These are phyloP conservation scores for Grantiella picta DNA, from an alignment of 2,113 vertebrate species.

Conservation along the genomic window DNA sequence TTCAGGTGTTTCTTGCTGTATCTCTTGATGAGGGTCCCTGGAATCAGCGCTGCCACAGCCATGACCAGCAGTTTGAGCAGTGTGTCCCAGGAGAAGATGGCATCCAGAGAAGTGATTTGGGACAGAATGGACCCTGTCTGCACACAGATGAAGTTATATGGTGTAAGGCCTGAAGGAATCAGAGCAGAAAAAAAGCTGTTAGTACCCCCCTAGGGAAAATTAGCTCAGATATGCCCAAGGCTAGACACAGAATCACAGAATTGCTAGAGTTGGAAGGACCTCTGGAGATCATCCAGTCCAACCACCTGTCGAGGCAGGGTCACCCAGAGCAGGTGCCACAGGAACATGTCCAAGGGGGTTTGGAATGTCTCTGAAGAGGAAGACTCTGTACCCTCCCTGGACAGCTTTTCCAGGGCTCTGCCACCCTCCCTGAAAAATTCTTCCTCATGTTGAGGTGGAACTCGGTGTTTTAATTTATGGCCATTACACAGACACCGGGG, in stretches of 20 bases:
- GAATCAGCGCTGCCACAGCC: constrained; percentile 86
- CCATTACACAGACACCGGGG: background rate
- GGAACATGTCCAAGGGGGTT: background rate
- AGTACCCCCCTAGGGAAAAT: background rate
- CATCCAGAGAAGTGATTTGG: constrained; percentile 88
- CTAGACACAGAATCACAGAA: background rate
- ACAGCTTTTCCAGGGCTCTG: background rate
- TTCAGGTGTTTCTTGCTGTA: constrained; percentile 78
- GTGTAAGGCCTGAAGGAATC: constrained; percentile 82
- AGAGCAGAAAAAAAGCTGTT: background rate
- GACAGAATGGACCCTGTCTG: constrained; percentile 95
- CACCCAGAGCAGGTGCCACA: background rate
- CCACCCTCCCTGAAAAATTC: background rate
- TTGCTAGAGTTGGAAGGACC: background rate
- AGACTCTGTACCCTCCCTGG: background rate
- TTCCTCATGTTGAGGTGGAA: background rate
- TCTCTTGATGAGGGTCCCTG: constrained; percentile 85
- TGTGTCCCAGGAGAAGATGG: constrained; percentile 88
- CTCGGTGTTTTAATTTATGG: background rate
- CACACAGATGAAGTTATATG: constrained; percentile 98
- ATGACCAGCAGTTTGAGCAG: constrained; percentile 86
- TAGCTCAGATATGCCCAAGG: background rate
- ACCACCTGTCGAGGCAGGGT: background rate
- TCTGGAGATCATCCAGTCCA: background rate
- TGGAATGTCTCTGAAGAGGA: background rate